Percentiles rank a stretch among this genome's conserved stretches.
Conservation (phyloP, 2,888 invertebrate species). For the Stegana nigrithorax region DNA sequence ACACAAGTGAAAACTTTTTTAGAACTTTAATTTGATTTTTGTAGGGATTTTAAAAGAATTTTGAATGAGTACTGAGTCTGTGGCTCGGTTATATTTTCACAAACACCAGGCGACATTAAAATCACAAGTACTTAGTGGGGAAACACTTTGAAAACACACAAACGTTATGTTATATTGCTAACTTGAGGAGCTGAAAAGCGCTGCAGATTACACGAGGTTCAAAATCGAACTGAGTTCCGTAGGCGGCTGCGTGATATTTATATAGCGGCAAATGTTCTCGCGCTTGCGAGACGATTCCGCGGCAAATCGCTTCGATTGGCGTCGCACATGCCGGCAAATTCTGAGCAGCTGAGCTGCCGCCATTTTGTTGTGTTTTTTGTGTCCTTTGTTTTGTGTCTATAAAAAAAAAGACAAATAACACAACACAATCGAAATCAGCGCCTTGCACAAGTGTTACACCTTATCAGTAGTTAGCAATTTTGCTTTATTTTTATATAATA, state of each 20-base stretch:
- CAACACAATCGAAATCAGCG: no score
- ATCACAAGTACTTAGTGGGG: not conserved
- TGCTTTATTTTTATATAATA: not conserved
- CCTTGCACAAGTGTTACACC: no score
- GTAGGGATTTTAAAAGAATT: no score
- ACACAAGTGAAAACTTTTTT: no score
- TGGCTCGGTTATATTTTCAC: not conserved
- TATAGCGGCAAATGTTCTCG: no score
- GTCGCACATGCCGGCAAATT: conserved; percentile 25
- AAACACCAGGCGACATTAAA: not conserved
- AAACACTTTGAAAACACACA: no score
- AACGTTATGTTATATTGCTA: no score
- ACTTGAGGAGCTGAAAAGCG: conserved; percentile 2
- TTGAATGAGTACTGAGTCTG: not conserved
- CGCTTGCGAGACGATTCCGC: no score
- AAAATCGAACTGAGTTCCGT: conserved; percentile 43
- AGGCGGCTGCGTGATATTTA: conserved; percentile 37
- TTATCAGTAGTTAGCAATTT: not conserved
- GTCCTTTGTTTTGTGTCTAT: no score
- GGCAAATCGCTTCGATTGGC: no score
- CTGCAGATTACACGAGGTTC: conserved; percentile 38
- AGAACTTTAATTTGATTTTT: no score
- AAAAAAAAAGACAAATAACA: no score
- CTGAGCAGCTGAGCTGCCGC: conserved; percentile 30
- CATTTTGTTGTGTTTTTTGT: conserved; percentile 45